Evolutionary conservation across 2,113 vertebrate species (phyloP).

Genomic region (Willisornis vidua): DNA sequence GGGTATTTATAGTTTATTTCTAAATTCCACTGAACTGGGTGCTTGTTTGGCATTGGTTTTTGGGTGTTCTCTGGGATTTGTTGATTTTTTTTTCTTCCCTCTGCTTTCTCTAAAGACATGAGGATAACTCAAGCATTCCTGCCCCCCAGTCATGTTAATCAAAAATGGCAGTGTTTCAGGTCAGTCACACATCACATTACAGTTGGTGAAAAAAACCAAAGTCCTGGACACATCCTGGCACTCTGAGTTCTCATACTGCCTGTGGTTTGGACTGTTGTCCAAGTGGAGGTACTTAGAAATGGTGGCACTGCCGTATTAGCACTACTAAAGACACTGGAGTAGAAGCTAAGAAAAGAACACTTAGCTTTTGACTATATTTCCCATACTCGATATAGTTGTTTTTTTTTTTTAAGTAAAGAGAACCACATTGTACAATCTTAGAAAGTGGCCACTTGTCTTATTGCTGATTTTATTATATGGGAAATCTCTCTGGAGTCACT

Average conservation of each 20-base stretch:
- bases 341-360: not conserved
- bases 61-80: not conserved
- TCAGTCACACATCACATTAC: not conserved
- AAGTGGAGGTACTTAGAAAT: not conserved
- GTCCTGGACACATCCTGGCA: not conserved
- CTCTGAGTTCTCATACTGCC: not conserved
- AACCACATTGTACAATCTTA: rapidly evolving
- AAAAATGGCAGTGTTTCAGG: not conserved
- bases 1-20: not conserved
- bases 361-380: not conserved
- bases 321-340: not conserved
- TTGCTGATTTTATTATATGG: too few species aligned
- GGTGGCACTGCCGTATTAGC: not conserved
- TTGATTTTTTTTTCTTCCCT: not conserved
- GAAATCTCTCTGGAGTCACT: not conserved
- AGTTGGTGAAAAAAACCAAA: not conserved
- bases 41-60: not conserved
- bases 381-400: not conserved
- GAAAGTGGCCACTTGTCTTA: not conserved
- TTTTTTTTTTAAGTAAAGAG: not conserved
- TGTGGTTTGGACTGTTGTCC: not conserved
- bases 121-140: not conserved
- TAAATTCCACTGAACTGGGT: not conserved
- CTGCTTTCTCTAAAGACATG: not conserved
- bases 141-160: not conserved